These are phyloP conservation scores for Halcyon malimbica DNA, from an alignment of 2,113 vertebrate species.

Conservation along the genomic window DNA sequence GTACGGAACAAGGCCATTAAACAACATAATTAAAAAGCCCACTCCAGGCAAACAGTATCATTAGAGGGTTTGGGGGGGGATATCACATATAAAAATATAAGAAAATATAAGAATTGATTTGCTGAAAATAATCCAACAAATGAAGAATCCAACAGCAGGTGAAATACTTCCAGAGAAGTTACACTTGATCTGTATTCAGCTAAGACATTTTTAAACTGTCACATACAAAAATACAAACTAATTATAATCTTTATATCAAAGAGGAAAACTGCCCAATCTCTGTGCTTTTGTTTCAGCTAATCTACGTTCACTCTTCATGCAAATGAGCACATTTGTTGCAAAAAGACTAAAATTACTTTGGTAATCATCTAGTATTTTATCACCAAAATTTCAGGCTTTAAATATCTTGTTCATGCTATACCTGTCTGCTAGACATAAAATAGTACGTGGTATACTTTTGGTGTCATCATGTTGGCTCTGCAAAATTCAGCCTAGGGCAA, in stretches of 20 bases:
- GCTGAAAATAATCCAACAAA: neutral
- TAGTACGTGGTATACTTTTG: neutral
- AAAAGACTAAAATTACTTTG: conserved; percentile 41
- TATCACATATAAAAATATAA: neutral
- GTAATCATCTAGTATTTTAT: conserved; percentile 29
- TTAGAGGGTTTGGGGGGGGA: neutral
- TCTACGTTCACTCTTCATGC: conserved; percentile 38
- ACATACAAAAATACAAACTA: conserved; percentile 30
- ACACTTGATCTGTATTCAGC: neutral
- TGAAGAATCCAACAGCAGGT: neutral
- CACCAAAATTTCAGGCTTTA: conserved; percentile 15
- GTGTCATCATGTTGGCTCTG: neutral
- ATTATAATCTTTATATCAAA: conserved; percentile 43
- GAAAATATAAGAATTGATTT: neutral
- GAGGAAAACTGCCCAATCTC: conserved; percentile 34
- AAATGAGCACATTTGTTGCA: conserved; percentile 49
- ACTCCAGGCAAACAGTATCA: neutral
- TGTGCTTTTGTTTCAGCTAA: conserved; percentile 53
- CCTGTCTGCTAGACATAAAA: neutral
- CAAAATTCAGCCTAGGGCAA: neutral
- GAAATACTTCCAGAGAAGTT: neutral
- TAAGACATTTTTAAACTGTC: conserved; percentile 15
- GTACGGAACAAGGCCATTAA: neutral
- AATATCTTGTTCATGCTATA: conserved; percentile 23
- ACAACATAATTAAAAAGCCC: neutral